A percentile compares a stretch with the other conserved stretches of the same genome.
phyloP scores from a whole-genome alignment of 1,140 invertebrate species.

The Oncopodura yosiiana region DNA sequence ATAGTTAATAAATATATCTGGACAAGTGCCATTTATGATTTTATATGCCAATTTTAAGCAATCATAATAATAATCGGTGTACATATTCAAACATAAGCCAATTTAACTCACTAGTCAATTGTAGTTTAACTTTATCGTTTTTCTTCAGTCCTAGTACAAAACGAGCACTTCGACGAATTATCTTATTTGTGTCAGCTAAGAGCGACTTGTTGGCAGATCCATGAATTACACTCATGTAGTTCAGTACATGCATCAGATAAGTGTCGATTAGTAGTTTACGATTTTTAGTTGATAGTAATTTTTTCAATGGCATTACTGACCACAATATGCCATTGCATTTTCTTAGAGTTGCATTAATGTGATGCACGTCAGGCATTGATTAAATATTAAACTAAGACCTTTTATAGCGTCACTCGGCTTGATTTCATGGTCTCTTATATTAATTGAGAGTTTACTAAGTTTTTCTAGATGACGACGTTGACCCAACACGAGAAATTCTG shows the following conservation, averaged over 20 bases:
- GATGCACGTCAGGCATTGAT: slow-evolving; percentile 2
- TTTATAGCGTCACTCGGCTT: neutral
- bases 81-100: too few relatives aligned
- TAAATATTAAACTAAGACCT: slow-evolving; percentile 1
- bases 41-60: too few relatives aligned
- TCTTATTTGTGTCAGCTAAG: neutral
- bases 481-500: neutral
- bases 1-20: too few relatives aligned
- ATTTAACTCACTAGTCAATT: too few relatives aligned
- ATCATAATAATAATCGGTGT: too few relatives aligned
- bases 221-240: neutral
- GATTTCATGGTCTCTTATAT: neutral
- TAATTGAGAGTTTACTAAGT: neutral
- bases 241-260: neutral
- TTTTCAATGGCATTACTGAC: neutral
- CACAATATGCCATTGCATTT: slow-evolving; percentile 4
- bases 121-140: too few relatives aligned
- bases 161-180: neutral
- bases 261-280: neutral
- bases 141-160: neutral
- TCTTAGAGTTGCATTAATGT: neutral
- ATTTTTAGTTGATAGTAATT: neutral
- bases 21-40: too few relatives aligned
- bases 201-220: neutral
- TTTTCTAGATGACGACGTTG: neutral